These are phyloP conservation scores for Carterocephalus palaemon DNA, from an alignment of 2,888 invertebrate genomes.

Conservation along the genomic window DNA sequence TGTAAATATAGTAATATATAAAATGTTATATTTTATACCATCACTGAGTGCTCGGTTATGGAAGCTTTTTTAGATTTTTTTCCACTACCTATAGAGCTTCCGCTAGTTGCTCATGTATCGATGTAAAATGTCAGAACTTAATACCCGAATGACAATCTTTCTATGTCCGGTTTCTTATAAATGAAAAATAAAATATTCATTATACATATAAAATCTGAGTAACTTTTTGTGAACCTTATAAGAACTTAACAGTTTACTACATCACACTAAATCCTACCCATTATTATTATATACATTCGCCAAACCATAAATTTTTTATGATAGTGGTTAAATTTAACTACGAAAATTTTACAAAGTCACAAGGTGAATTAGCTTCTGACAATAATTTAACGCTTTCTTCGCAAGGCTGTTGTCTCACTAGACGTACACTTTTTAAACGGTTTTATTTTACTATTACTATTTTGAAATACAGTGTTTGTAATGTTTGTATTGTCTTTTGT, in stretches of 20 bases:
- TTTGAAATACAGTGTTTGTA: background rate
- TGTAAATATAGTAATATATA: slow-evolving; percentile 1
- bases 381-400: slow-evolving; percentile 11
- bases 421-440: slow-evolving; percentile 1
- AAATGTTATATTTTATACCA: background rate
- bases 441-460: background rate
- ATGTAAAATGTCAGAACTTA: slow-evolving; percentile 16
- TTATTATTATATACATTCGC: no score
- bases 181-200: background rate
- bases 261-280: no score
- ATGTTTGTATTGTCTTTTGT: no score
- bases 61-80: slow-evolving; percentile 7
- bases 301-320: no score
- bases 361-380: slow-evolving; percentile 20
- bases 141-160: slow-evolving; percentile 13
- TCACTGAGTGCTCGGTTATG: background rate
- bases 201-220: background rate
- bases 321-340: no score
- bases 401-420: slow-evolving; percentile 13
- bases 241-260: no score
- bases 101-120: slow-evolving; percentile 6
- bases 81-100: slow-evolving; percentile 6
- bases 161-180: background rate
- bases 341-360: no score
- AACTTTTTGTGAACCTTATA: no score